Conservation (phyloP, 2,113 vertebrate genomes). For the Syrrhaptes paradoxus region DNA sequence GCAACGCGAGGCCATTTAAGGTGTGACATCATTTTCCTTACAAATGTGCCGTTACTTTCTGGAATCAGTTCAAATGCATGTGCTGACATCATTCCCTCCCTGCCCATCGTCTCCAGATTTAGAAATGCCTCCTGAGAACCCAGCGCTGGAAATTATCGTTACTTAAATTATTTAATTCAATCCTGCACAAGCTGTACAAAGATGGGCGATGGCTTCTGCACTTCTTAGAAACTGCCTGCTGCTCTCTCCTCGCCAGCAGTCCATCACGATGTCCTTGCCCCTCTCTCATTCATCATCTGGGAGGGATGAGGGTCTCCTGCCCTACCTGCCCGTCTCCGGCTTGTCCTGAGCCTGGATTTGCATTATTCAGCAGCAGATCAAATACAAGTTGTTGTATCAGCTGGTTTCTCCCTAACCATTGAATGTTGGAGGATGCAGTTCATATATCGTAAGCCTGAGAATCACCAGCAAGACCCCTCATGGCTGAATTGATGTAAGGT, state of each 20-base stretch:
- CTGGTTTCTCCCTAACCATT: background rate
- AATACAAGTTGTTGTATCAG: background rate
- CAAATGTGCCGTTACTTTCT: background rate
- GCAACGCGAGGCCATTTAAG: background rate
- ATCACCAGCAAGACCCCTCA: conserved; percentile 34
- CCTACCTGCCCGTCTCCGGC: background rate
- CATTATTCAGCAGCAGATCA: background rate
- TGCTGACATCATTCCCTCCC: background rate
- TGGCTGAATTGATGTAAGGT: conserved; percentile 47
- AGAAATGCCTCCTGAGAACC: background rate
- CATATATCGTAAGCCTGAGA: background rate
- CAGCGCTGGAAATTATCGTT: background rate
- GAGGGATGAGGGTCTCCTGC: background rate
- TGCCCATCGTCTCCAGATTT: background rate
- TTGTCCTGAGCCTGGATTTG: background rate
- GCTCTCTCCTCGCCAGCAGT: background rate
- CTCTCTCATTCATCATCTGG: background rate
- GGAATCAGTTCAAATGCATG: background rate
- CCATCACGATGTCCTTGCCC: background rate
- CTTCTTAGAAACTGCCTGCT: background rate
- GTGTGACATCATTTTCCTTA: background rate
- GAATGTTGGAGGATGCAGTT: background rate
- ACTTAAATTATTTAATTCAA: background rate
- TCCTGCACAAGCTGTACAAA: background rate
- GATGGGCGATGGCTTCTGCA: background rate